Base-by-base conservation (phyloP, 2,888 invertebrate genomes). In the Rhingia rostrata region DNA sequence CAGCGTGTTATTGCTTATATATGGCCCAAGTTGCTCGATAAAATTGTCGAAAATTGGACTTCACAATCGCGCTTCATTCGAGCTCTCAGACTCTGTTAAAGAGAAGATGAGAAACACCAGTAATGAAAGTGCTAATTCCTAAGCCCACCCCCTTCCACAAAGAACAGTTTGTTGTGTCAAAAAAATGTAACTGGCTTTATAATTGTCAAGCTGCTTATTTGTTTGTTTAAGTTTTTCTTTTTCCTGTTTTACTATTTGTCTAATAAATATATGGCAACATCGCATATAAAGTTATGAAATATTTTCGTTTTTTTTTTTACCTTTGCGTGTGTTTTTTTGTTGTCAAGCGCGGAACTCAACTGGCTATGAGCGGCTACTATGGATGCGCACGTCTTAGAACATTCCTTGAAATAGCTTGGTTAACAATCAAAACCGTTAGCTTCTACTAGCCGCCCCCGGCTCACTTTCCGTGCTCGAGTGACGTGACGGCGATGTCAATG, bases 371-470 rank as follows among this genome's bases (percentile, higher is more conserved):
- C 10, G 47, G 58, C 9, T 7, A 30, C 54, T 22, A 7, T 12
- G 53, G 14, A 43, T 6, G 4, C 39, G 33, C 22, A 49, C 47
- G 30, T 6, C 51, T 72, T 81, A 82, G 69, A 86, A 85, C 69
- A 86, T 82, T 75, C 78, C 86, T 75, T 82, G 89, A 86, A 91
- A 87, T 79, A 91, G 88, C 86, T 90, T 91, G 54, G 89, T 88
- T 83, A 91, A 86, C 85, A 91, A 91, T 91, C 90, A 91, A 88
- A 90, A 89, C 88, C 90, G 91, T 90, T 91, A 91, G 91, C 91
- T 91, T 84, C 89, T 88, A 86, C 89, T 89, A 49, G 87, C 87
- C 61, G 86, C 77, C 53, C 73, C 86, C 14, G 87, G 81, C 30
- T 85, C 81, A 56, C 12, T 73, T 33, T 78, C 78, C 32, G 81